These are phyloP conservation scores for Chloebia gouldiae DNA, from an alignment of 2,113 vertebrate genomes.

Conservation along the genomic window DNA sequence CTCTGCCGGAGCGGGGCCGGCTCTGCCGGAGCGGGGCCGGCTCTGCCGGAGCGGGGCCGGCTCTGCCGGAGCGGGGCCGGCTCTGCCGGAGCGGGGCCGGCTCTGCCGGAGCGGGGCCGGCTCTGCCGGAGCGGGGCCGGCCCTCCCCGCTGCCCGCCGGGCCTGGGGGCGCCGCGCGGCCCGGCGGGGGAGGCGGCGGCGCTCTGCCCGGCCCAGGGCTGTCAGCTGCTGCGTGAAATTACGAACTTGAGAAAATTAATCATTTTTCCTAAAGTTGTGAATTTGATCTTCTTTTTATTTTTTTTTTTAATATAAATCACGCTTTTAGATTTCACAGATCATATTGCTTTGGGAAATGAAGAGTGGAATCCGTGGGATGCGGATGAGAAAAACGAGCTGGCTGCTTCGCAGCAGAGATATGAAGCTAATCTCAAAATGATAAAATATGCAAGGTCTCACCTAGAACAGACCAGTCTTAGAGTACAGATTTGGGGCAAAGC, in stretches of 20 bases:
- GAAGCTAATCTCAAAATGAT: constrained; percentile 79
- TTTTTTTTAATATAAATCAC: background rate
- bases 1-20: too few species aligned
- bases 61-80: too few species aligned
- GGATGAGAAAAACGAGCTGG: constrained; percentile 82
- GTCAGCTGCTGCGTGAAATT: background rate
- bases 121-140: too few species aligned
- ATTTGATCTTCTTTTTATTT: background rate
- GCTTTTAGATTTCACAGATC: constrained; percentile 28
- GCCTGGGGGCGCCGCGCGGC: too few species aligned
- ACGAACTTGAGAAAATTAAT: accelerated
- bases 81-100: too few species aligned
- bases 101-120: too few species aligned
- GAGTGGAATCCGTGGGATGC: constrained; percentile 97
- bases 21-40: too few species aligned
- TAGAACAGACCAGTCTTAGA: constrained; percentile 75
- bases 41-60: too few species aligned
- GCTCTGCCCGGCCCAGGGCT: background rate
- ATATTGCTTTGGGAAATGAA: constrained; percentile 58
- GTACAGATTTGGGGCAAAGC: constrained; percentile 98
- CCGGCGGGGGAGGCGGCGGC: too few species aligned
- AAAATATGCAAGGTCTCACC: constrained; percentile 68
- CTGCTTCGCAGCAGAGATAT: constrained; percentile 74
- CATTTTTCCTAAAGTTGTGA: accelerated
- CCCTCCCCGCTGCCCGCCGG: too few species aligned